Evolutionary conservation across 2,888 invertebrate genomes (phyloP), one percentile per base, ranked within the genome.

Genomic region (Oligia latruncula): DNA sequence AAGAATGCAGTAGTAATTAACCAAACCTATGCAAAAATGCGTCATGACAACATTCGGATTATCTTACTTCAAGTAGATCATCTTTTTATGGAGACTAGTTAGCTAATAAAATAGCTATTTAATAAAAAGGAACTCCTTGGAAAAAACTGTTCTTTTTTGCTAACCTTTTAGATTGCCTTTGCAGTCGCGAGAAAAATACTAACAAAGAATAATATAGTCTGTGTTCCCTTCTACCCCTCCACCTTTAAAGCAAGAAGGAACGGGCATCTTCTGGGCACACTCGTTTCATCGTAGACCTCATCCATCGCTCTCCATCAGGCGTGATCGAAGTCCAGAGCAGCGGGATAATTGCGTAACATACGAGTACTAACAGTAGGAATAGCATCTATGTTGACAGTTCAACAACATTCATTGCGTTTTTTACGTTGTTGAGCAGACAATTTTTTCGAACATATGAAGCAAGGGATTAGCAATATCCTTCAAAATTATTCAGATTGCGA

Each of bases 11-110:
- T 80, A 43, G 67, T 81, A 81, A 83, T 87, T 58, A 70, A 82
- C 80, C 76, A 40, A 78, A 80, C 74, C 68, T 82, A 87, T 87
- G 78, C 85, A 87, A 35, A 72, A 78, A 87, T 87, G 77, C 76
- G 66, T 66, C 77, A 23, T 46, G 52, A 74, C 52, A 17, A 74
- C 55, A 68, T 67, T 68, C 35, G 15, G 15, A 62, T 4, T 40
- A 29, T 46, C 8, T 49, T 52, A 62, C 49, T 43, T 64, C 3
- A 62, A 20, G n/a, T 8, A 20, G n/a, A 43, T 49, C 15, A 49
- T 13, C 13, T 58, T 40, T 74, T 65, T 62, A 40, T 58, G 11
- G 8, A 35, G 15, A 64, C 35, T 52, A 5, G 0, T 23, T n/a
- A 29, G 11, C 3, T 43, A 58, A n/a, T 71, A 20, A 71, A 81